Evolutionary conservation across 2,113 vertebrate genomes (phyloP), one percentile per base, ranked within the genome.

Genomic region (Pomatorhinus ruficollis): DNA sequence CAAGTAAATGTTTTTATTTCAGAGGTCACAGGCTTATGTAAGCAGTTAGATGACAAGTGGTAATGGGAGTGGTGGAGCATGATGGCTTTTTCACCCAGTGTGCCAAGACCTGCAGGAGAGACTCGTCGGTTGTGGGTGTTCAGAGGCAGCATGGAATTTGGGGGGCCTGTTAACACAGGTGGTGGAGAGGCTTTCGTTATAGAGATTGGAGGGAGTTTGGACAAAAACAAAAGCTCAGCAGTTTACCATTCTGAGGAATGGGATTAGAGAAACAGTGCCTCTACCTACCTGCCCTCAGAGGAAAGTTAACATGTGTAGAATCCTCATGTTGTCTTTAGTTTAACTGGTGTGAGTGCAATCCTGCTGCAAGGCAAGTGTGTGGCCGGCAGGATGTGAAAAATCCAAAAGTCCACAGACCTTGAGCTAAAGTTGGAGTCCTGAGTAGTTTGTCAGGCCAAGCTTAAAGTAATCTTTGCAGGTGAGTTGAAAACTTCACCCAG

Each of bases 11-110:
- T 85, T 87, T 91, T 85, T 63, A 56, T 91, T 96, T 85, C 84
- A 87, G 91, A 94, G 59, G 63, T 93, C 70, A 91, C 21, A 25
- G 66, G 59, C 81, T 96, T 87, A 94, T 96, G 70, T 82, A 96
- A 96, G 61, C 0, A 0, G 16, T n/a, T 82, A 68, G 77, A 78
- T 76, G 75, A 66, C 77, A 76, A 88, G 81, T 42, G 44, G 45
- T 79, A 72, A 57, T 71, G 53, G 75, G 84, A 69, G 70, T 63
- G 45, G 65, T 50, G 47, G 59, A 79, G 59, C 70, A 30, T 3
- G 27, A 37, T 69, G 88, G 24, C 64, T 88, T 96, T 85, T 90
- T 77, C 76, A 83, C 39, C 54, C 71, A 37, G 54, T 39, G 60
- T 31, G 47, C 42, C 60, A 42, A 69, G 74, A 54, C 11, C 40